Percentiles rank a stretch among this genome's conserved stretches.
Conservation (phyloP, 2,888 invertebrate species). For the Pandemis corylana region DNA sequence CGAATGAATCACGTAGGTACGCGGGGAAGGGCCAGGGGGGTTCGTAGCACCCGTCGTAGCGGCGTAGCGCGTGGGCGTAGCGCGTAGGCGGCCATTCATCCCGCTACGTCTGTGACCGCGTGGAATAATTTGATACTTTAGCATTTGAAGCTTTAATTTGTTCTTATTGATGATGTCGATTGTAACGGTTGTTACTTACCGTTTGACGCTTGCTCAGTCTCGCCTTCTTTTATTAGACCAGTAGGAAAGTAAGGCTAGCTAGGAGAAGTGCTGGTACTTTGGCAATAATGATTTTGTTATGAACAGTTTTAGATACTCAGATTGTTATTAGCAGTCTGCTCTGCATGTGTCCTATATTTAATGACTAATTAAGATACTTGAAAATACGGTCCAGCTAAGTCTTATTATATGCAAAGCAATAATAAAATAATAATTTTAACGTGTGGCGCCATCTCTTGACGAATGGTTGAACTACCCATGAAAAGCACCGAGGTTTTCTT, state of each 20-base stretch:
- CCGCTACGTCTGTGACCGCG: conserved; percentile 27
- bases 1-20: conserved; percentile 56
- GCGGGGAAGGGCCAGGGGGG: conserved; percentile 7
- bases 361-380: too few relatives aligned
- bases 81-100: conserved; percentile 63
- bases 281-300: too few relatives aligned
- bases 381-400: too few relatives aligned
- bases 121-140: background rate
- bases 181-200: background rate
- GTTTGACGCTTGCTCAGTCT: background rate
- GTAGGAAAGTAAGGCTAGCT: too few relatives aligned
- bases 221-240: background rate
- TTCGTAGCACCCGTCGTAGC: conserved; percentile 48
- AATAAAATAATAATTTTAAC: too few relatives aligned
- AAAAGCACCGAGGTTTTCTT: too few relatives aligned
- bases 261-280: too few relatives aligned
- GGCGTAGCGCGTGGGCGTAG: conserved; percentile 52
- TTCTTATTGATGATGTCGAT: background rate
- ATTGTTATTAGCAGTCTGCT: too few relatives aligned
- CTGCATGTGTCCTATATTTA: too few relatives aligned
- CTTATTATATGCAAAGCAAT: too few relatives aligned
- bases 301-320: background rate
- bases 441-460: too few relatives aligned
- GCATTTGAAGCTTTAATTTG: background rate
- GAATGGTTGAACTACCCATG: too few relatives aligned